Base-by-base conservation (phyloP, 2,888 invertebrate genomes). In the Hyppa rectilinea region DNA sequence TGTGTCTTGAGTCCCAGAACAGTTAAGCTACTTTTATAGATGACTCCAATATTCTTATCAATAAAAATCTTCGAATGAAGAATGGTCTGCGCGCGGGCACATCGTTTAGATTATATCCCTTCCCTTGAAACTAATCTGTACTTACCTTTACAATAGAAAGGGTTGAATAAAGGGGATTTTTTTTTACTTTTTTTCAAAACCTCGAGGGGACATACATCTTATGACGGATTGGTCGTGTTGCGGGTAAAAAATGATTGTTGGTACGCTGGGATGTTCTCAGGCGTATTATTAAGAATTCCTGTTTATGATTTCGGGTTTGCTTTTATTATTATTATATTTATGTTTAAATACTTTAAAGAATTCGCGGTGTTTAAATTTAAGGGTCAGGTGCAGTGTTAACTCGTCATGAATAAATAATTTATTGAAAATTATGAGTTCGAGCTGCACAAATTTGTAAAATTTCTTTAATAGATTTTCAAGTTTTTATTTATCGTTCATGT, bases 21-120 rank as follows among this genome's bases (percentile, higher is more conserved):
- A 91, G 88, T 86, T 87, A 82, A 87, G 80, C 45, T 71, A 67
- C 58, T 78, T 90, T 93, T 91, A 93, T 90, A 91, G 91, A 94
- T 92, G 92, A 90, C 91, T 87, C 74, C 77, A 79, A 87, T 90
- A 89, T 88, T 87, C 89, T 94, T 95, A 95, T 95, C 95, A 90
- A 91, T 92, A 91, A 92, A 92, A 92, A 95, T 95, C 94, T 94
- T 87, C 83, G 85, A 90, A 92, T 94, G 92, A 92, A 92, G 93
- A 92, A 94, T 92, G 88, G 88, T 81, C 82, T 90, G 88, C 91
- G 91, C 90, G 87, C 89, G 88, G 91, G 88, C 90, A 91, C 92
- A 89, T 94, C 95, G 92, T 95, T 95, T 93, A 95, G 95, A 95
- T 96, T 92, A 92, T 95, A 95, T 95, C 95, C 95, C 90, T 86